Percentiles rank a stretch among this genome's conserved stretches.
Conservation (phyloP, 1,140 invertebrate species). For the Caenorhabditis briggsae region DNA sequence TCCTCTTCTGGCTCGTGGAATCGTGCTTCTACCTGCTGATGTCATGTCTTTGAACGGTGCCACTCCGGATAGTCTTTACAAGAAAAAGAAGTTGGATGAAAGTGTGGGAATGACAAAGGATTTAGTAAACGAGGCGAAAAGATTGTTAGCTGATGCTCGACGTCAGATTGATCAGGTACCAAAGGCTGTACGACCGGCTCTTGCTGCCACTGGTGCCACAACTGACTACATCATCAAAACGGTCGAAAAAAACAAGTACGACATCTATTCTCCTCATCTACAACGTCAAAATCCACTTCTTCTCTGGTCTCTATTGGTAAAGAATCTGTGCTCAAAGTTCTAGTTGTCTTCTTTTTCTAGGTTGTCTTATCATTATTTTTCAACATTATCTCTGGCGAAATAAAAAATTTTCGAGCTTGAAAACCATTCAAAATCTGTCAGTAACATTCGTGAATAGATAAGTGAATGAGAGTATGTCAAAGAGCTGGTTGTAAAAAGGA, state of each 20-base stretch:
- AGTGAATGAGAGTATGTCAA: slow-evolving; percentile 37
- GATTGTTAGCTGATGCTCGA: slow-evolving; percentile 1
- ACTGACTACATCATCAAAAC: slow-evolving; percentile 46
- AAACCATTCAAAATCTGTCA: too few species aligned
- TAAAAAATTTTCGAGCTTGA: too few species aligned
- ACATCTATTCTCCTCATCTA: slow-evolving; percentile 58
- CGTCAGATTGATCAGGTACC: background rate
- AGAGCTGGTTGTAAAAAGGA: background rate
- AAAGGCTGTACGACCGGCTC: slow-evolving; percentile 27
- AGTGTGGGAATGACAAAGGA: slow-evolving; percentile 6
- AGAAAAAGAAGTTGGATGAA: slow-evolving; percentile 56
- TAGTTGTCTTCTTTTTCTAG: background rate
- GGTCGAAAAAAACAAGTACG: slow-evolving; percentile 45
- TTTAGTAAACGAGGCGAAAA: slow-evolving; percentile 23
- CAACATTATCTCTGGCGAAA: background rate
- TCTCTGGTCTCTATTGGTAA: slow-evolving; percentile 42
- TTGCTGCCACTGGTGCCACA: slow-evolving; percentile 19
- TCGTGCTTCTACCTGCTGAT: slow-evolving; percentile 64
- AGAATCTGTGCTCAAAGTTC: slow-evolving; percentile 41
- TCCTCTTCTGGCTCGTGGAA: slow-evolving; percentile 63
- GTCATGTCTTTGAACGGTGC: slow-evolving; percentile 60
- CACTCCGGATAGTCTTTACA: slow-evolving; percentile 62
- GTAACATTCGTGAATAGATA: background rate
- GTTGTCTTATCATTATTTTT: background rate
- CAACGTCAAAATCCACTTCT: slow-evolving; percentile 57